These are phyloP conservation scores for Plodia interpunctella DNA, from an alignment of 1,140 invertebrate species.

Conservation along the genomic window DNA sequence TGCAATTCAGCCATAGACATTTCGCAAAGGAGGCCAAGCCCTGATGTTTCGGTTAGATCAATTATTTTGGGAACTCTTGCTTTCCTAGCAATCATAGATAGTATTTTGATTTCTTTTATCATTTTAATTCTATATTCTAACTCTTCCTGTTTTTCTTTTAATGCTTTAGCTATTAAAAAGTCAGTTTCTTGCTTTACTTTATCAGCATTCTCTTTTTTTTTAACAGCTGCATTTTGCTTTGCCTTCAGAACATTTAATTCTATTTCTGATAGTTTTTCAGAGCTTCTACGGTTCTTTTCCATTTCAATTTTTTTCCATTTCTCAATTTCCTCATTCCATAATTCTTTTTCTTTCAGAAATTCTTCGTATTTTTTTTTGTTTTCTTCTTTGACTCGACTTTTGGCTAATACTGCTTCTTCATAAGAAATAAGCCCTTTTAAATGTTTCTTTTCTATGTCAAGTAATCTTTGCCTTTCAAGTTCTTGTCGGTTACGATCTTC, in stretches of 20 bases:
- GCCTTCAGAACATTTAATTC: conserved; percentile 69
- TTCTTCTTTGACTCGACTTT: conserved; percentile 60
- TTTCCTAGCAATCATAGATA: conserved; percentile 64
- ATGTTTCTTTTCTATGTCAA: conserved; percentile 77
- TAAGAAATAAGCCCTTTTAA: conserved; percentile 75
- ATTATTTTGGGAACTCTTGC: conserved; percentile 69
- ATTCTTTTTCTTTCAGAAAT: conserved; percentile 69
- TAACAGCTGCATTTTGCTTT: conserved; percentile 53
- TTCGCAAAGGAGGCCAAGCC: conserved; percentile 77
- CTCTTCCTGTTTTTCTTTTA: conserved; percentile 70
- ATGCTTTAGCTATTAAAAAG: conserved; percentile 46
- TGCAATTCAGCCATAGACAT: conserved; percentile 79
- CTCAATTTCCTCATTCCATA: conserved; percentile 70
- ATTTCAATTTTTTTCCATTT: conserved; percentile 67
- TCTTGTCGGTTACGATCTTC: conserved; percentile 63
- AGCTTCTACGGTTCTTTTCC: conserved; percentile 60
- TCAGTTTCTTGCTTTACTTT: conserved; percentile 68
- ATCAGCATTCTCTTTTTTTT: conserved; percentile 67
- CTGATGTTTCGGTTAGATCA: conserved; percentile 76
- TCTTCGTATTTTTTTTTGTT: conserved; percentile 74
- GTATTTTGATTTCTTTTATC: conserved; percentile 78
- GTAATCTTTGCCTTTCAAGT: conserved; percentile 67
- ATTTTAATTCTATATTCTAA: conserved; percentile 68
- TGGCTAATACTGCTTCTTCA: conserved; percentile 77
- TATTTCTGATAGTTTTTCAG: conserved; percentile 69